phyloP scores from a whole-genome alignment of 2,888 invertebrate genomes.

The Chrysolina americana region DNA sequence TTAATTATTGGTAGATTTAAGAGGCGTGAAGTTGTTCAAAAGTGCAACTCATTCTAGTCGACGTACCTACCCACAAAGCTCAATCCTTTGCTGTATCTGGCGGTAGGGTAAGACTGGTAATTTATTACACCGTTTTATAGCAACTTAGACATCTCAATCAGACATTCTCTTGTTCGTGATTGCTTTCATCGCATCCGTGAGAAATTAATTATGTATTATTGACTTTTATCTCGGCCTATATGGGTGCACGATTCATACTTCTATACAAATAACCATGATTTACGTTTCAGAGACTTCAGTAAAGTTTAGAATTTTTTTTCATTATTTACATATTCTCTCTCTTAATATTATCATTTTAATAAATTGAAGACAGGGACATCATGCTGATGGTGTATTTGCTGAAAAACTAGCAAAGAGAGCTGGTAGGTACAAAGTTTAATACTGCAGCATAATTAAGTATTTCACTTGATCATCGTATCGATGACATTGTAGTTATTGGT shows the following conservation, averaged over 20 bases:
- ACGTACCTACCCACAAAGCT: slow-evolving; percentile 32
- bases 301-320: not conserved
- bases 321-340: not conserved
- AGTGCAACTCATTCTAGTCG: slow-evolving; percentile 50
- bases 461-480: too few relatives aligned
- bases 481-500: too few relatives aligned
- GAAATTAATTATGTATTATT: slow-evolving; percentile 67
- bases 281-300: slow-evolving; percentile 11
- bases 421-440: too few relatives aligned
- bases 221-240: slow-evolving; percentile 61
- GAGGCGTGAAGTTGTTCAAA: slow-evolving; percentile 50
- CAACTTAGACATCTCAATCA: slow-evolving; percentile 67
- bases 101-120: slow-evolving; percentile 65
- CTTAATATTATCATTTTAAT: too few relatives aligned
- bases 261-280: slow-evolving; percentile 43
- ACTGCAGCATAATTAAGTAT: too few relatives aligned
- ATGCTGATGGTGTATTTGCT: too few relatives aligned
- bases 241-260: slow-evolving; percentile 52
- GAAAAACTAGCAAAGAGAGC: too few relatives aligned
- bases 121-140: slow-evolving; percentile 66
- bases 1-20: slow-evolving; percentile 49
- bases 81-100: slow-evolving; percentile 24
- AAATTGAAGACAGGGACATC: too few relatives aligned
- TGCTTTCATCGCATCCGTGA: slow-evolving; percentile 65
- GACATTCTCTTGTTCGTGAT: slow-evolving; percentile 65